A percentile compares a stretch with the other conserved stretches of the same genome.
Conservation (phyloP, 2,797 vertebrate species). For the Caiman crocodilus region DNA sequence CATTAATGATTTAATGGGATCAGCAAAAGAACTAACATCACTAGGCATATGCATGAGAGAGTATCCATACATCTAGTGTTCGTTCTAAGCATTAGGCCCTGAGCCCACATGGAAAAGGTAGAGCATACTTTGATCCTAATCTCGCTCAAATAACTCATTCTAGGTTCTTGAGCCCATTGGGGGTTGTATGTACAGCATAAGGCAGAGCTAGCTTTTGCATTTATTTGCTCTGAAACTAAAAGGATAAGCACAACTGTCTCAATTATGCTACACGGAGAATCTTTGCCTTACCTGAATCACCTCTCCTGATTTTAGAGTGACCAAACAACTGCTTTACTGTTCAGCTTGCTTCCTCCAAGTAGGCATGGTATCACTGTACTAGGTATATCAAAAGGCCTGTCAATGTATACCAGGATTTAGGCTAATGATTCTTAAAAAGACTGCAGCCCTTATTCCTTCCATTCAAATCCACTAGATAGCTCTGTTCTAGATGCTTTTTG, state of each 20-base stretch:
- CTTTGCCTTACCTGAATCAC: neutral
- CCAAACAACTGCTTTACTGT: neutral
- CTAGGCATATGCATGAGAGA: neutral
- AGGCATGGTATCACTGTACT: neutral
- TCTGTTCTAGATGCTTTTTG: neutral
- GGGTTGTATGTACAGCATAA: too few relatives aligned
- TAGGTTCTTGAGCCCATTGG: neutral
- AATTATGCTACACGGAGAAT: neutral
- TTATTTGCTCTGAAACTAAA: too few relatives aligned
- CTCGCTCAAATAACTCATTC: neutral
- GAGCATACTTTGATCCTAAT: neutral
- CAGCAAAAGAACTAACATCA: neutral
- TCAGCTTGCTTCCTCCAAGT: neutral
- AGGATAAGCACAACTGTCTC: neutral
- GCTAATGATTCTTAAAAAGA: neutral
- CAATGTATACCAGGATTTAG: rapidly evolving
- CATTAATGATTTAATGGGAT: neutral
- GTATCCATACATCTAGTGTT: neutral
- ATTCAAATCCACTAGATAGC: neutral
- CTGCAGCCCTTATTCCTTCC: neutral
- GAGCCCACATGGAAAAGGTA: neutral
- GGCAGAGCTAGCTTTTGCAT: too few relatives aligned
- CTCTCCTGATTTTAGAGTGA: neutral
- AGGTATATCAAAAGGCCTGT: neutral
- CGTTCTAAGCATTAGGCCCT: neutral